Percentiles rank a stretch among this genome's conserved stretches.
These are phyloP conservation scores for Cuniculus paca DNA, from an alignment of 2,797 vertebrate genomes.

Conservation along the genomic window DNA sequence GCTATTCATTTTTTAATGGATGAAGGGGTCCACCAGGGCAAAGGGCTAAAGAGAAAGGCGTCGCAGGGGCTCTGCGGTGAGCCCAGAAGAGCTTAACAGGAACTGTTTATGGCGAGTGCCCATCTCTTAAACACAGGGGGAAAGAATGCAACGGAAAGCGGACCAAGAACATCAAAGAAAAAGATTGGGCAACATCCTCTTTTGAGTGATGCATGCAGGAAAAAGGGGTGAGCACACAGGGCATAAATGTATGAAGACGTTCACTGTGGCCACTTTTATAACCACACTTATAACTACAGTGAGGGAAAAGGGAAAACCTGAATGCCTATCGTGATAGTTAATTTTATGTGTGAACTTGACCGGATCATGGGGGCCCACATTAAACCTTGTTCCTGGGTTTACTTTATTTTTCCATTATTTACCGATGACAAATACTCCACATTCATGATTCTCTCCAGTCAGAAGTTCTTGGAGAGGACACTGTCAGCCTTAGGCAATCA, in stretches of 20 bases:
- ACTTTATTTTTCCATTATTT: neutral
- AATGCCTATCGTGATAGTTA: neutral
- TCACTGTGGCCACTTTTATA: neutral
- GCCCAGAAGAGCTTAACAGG: neutral
- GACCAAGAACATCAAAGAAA: neutral
- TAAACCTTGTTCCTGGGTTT: neutral
- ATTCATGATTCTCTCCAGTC: neutral
- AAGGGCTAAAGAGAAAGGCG: neutral
- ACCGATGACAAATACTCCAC: neutral
- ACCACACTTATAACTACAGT: fast-evolving
- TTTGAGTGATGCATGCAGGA: neutral
- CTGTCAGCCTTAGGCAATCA: neutral
- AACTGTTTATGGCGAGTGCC: neutral
- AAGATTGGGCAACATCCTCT: neutral
- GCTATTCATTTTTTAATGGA: neutral
- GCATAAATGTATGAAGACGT: fast-evolving
- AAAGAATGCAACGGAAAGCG: neutral
- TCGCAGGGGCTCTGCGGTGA: neutral
- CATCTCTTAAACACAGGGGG: neutral
- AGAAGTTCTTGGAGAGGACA: neutral
- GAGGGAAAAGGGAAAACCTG: neutral
- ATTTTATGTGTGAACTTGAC: neutral
- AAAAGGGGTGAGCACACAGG: neutral
- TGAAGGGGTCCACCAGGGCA: neutral
- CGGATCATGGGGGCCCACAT: neutral